These are phyloP conservation scores for Cantharis lateralis DNA, from an alignment of 2,888 invertebrate species.

Conservation along the genomic window DNA sequence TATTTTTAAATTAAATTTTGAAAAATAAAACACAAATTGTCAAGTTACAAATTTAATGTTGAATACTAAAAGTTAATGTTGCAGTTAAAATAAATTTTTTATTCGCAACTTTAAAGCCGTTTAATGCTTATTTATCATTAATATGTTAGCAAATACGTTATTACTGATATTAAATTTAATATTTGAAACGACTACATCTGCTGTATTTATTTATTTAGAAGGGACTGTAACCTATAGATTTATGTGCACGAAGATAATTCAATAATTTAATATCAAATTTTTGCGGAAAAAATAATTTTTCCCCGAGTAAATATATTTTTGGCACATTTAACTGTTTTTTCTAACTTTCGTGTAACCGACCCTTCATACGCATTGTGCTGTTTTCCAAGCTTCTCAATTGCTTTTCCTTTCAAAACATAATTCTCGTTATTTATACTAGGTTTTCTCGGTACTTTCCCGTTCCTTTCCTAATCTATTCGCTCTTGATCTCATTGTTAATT, in stretches of 20 bases:
- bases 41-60: background rate
- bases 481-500: background rate
- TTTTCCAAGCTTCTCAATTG: slow-evolving; percentile 2
- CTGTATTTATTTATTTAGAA: background rate
- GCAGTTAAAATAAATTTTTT: background rate
- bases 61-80: background rate
- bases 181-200: background rate
- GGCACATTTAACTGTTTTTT: background rate
- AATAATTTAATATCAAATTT: background rate
- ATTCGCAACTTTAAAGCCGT: background rate
- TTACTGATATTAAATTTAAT: background rate
- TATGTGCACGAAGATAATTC: background rate
- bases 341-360: background rate
- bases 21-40: background rate
- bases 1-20: background rate
- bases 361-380: slow-evolving; percentile 1
- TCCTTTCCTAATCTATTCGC: background rate
- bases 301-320: background rate
- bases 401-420: slow-evolving; percentile 1
- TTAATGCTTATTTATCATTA: background rate
- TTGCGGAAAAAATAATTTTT: background rate
- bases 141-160: background rate
- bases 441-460: slow-evolving; percentile 1
- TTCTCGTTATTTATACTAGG: background rate
- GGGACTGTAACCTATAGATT: background rate